phyloP scores from a whole-genome alignment of 2,888 invertebrate genomes.

The Dioctria rufipes region DNA sequence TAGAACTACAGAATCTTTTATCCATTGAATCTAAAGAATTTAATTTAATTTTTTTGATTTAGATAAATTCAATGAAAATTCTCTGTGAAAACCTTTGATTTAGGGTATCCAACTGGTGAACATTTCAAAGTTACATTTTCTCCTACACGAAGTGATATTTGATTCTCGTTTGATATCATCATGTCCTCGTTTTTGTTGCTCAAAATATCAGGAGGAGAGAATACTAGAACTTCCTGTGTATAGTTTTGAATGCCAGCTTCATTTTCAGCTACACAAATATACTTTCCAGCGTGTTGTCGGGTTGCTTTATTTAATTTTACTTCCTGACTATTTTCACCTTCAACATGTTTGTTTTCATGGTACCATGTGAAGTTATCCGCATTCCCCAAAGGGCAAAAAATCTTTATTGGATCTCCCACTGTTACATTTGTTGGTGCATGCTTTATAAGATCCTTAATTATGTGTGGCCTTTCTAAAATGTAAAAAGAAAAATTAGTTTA shows the following conservation, averaged over 20 bases:
- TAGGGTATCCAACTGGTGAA: conserved; percentile 71
- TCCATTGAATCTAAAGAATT: conserved; percentile 56
- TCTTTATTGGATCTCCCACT: conserved; percentile 59
- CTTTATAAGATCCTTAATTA: conserved; percentile 4
- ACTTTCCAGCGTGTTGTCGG: conserved; percentile 67
- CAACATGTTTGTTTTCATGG: conserved; percentile 26
- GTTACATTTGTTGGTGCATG: background rate
- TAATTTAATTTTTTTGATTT: no score
- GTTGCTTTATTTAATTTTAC: conserved; percentile 26
- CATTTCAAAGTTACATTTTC: conserved; percentile 90
- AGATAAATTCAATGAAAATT: background rate
- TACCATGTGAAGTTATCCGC: conserved; percentile 57
- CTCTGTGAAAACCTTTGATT: conserved; percentile 67
- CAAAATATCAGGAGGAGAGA: conserved; percentile 71
- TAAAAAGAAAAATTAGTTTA: background rate
- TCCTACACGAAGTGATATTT: conserved; percentile 54
- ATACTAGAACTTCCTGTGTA: conserved; percentile 73
- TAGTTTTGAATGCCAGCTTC: conserved; percentile 74
- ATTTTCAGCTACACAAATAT: conserved; percentile 76
- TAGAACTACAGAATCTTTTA: conserved; percentile 51
- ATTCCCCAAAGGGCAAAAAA: conserved; percentile 64
- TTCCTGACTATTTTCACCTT: conserved; percentile 9
- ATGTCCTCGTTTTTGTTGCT: background rate
- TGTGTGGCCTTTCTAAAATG: conserved; percentile 21
- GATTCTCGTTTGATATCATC: background rate